These are phyloP conservation scores for Picus viridis DNA, from an alignment of 2,797 vertebrate genomes.

Conservation along the genomic window DNA sequence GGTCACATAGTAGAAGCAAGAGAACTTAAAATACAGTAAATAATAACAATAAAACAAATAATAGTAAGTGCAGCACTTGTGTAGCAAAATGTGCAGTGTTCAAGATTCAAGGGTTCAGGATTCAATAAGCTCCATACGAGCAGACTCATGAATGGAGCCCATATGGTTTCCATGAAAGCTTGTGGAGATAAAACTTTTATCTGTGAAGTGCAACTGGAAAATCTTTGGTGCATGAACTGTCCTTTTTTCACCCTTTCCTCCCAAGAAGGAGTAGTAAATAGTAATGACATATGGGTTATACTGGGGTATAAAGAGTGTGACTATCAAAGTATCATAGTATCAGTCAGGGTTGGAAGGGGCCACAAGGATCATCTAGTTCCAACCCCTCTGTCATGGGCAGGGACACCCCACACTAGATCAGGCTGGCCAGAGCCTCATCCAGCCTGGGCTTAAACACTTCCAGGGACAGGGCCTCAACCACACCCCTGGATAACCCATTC, in stretches of 20 bases:
- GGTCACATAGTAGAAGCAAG: not conserved
- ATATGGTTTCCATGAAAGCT: not conserved
- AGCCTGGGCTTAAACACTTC: too few species aligned
- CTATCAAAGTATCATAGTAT: too few species aligned
- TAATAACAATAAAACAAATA: not conserved
- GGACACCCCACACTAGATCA: too few species aligned
- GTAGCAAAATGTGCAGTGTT: not conserved
- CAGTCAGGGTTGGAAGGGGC: too few species aligned
- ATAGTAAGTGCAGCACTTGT: not conserved
- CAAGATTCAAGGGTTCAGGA: not conserved
- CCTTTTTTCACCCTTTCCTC: not conserved
- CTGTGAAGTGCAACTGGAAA: not conserved
- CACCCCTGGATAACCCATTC: too few species aligned
- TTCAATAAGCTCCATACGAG: not conserved
- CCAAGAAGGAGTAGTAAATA: not conserved
- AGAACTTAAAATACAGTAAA: not conserved
- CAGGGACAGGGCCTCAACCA: too few species aligned
- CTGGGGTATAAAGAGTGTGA: rapidly evolving
- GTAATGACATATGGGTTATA: rapidly evolving
- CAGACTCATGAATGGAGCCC: not conserved
- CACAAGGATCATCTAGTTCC: too few species aligned
- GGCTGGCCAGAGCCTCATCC: too few species aligned
- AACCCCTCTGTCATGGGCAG: too few species aligned
- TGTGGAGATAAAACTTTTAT: not conserved
- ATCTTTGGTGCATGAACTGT: not conserved